Base-by-base conservation (phyloP, 2,797 vertebrate genomes). In the Austrolebias charrua region DNA sequence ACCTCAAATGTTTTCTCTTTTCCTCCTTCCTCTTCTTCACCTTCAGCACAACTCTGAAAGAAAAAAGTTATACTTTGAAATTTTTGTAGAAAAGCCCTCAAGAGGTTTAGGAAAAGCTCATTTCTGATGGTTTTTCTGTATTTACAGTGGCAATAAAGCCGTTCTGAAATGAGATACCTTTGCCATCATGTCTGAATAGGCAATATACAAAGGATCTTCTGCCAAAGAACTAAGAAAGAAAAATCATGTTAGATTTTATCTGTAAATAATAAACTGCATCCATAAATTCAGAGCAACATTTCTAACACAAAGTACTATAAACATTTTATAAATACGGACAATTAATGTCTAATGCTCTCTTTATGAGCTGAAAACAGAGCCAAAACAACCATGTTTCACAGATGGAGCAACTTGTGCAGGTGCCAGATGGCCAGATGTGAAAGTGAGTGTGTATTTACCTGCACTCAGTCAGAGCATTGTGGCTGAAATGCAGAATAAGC, bases 1-100 rank as follows among this genome's bases (percentile, higher is more conserved):
- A 99, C 97, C 94, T 99, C 98, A 92, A 99, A 99, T 7, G 96
- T 97, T 88, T 99, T 99, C 65, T 98, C 96, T 83, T 95, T 97
- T 62, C 90, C 96, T 0, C 96, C 95, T 55, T 94, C 94, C 42
- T 96, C 89, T 58, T 93, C 95, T 80, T 93, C 95, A 68, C 90
- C 94, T 79, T 98, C 92, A 62, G 89, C 92, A 78, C 92, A 93
- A 67, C 92, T 94, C 93, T 94, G 64, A 38, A 46, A 58, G 14
- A 55, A 18, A 74, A 63, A 33, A 20, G 49, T 69, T 66, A 64
- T 54, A 54, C 0, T 8, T 60, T 52, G 12, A n/a, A 40, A 15
- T 4, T 49, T 40, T 55, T 40, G 45, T 53, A 31, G 15, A 53
- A 44, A 31, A 19, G 18, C 16, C 16, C 0, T 8, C 8, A 4